These are phyloP conservation scores for Pelusios castaneus DNA, from an alignment of 2,113 vertebrate genomes.

Conservation along the genomic window DNA sequence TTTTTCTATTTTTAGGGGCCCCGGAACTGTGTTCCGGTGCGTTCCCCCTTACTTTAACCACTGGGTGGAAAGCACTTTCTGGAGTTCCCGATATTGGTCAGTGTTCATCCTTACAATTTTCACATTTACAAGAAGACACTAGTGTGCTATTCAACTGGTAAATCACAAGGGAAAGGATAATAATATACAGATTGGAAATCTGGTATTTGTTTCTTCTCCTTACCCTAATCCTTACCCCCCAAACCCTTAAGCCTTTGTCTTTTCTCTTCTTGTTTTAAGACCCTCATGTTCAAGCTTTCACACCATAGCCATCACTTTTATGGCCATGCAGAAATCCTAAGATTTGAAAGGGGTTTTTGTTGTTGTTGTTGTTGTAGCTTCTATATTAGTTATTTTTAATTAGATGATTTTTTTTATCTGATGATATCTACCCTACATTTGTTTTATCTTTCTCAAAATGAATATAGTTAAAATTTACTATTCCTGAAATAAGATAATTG, in stretches of 20 bases:
- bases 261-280: background rate
- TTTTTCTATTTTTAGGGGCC: too few relatives aligned
- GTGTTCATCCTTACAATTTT: background rate
- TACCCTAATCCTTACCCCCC: background rate
- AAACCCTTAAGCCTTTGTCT: background rate
- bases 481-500: background rate
- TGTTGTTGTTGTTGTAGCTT: background rate
- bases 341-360: background rate
- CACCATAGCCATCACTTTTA: background rate
- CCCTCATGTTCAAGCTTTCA: background rate
- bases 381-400: background rate
- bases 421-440: background rate
- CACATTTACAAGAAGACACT: background rate
- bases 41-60: too few relatives aligned
- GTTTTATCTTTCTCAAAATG: slow-evolving; percentile 8
- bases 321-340: background rate
- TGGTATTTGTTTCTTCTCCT: background rate
- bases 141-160: background rate
- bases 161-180: background rate
- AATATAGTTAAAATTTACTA: background rate
- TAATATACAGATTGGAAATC: background rate
- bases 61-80: background rate
- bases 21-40: too few relatives aligned
- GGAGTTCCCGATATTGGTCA: background rate
- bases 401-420: background rate